Base-by-base conservation (phyloP, 1,140 invertebrate species). In the Neelides sp. region DNA sequence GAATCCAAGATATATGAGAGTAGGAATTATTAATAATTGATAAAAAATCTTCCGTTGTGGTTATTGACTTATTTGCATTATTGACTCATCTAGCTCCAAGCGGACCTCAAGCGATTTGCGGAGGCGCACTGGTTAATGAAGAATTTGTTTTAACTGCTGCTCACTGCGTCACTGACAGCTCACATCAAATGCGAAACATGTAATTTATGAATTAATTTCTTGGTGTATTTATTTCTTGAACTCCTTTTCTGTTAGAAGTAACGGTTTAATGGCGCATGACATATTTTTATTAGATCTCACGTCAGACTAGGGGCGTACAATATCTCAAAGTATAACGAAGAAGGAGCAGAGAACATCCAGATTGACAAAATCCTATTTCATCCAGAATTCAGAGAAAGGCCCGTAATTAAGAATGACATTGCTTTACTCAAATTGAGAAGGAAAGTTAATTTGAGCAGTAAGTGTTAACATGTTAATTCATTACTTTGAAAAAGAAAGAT, bases 371-470 rank as follows among this genome's bases (percentile, higher is more conserved):
- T 48, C 3, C 24, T 39, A 15, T 19, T 48, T n/a, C 46, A 48
- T 36, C 32, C 35, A 13, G 32, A 19, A 7, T 48, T 48, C 20
- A 4, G 46, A 23, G 46, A 48, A 23, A 12, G 46, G 4, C 46
- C 34, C 10, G 46, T 48, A n/a, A 35, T 48, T 35, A 48, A 48
- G 32, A 39, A 48, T 28, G 46, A 48, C 34, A 48, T 48, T 20
- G 46, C 46, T 23, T 23, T 48, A 7, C 46, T 48, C 23, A 17
- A 37, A 37, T 23, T 48, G 10, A n/a, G 4, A 4, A 8, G 12
- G 10, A 45, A 45, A 45, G 43, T 30, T 3, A 45, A 24, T 8
- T 28, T 7, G 35, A 26, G 46, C n/a, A 8, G 32, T 39, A 48
- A 46, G 24, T 8, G 8, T n/a, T 23, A 23, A n/a, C 30, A 32